Evolutionary conservation across 2,113 vertebrate genomes (phyloP).

Genomic region (Esox niger): DNA sequence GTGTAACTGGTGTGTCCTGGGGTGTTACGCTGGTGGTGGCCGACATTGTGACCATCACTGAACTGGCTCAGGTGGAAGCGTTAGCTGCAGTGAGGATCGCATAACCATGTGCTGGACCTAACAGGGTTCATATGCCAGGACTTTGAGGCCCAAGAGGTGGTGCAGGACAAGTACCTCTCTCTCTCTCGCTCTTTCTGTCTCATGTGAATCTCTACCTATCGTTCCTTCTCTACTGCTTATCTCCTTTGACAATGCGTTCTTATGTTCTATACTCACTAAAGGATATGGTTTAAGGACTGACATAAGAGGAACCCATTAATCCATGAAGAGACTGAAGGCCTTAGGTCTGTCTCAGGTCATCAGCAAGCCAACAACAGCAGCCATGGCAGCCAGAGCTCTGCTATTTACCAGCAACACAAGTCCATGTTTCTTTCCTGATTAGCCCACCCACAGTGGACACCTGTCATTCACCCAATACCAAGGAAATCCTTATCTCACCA

Average conservation of each 20-base stretch:
- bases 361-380: conserved; percentile 2
- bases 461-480: conserved; percentile 2
- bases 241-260: no score
- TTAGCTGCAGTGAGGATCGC: conserved; percentile 81
- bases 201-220: no score
- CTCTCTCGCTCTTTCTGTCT: neutral
- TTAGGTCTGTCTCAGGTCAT: conserved; percentile 36
- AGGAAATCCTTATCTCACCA: neutral
- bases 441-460: neutral
- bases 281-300: conserved; percentile 81
- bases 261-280: no score
- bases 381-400: conserved; percentile 13
- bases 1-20: conserved; percentile 92
- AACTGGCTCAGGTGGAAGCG: conserved; percentile 87
- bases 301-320: conserved; percentile 80
- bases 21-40: conserved; percentile 91
- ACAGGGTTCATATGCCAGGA: conserved; percentile 93
- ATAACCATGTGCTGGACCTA: conserved; percentile 88
- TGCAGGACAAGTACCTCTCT: conserved; percentile 33
- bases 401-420: conserved; percentile 31
- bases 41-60: conserved; percentile 92
- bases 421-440: neutral
- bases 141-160: conserved; percentile 75
- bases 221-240: neutral
- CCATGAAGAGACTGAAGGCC: conserved; percentile 74